phyloP scores from a whole-genome alignment of 2,888 invertebrate genomes.

The Xestia c-nigrum region DNA sequence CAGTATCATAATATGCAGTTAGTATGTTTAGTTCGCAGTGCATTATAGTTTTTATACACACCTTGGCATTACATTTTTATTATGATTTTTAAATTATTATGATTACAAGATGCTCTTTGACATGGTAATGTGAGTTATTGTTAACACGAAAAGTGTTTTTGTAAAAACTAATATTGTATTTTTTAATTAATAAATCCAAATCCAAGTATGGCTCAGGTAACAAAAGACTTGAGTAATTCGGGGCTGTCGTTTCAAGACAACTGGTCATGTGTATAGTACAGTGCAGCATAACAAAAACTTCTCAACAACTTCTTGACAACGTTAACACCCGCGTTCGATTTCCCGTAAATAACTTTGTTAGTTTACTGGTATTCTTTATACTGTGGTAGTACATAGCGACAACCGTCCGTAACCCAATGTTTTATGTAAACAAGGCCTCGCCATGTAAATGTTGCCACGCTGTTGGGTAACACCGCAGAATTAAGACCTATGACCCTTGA shows the following conservation, averaged over 20 bases:
- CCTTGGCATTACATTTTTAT: too few species aligned
- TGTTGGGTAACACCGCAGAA: conserved; percentile 36
- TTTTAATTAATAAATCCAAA: too few species aligned
- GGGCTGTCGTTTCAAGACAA: too few species aligned
- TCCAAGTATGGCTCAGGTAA: neutral
- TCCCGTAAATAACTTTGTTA: neutral
- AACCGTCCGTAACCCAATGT: conserved; percentile 25
- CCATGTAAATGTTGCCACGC: conserved; percentile 48
- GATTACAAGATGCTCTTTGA: too few species aligned
- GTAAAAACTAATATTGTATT: too few species aligned
- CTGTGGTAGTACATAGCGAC: neutral
- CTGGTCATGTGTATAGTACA: neutral
- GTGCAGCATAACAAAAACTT: neutral
- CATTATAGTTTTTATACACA: too few species aligned
- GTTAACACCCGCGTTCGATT: neutral
- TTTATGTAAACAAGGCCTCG: conserved; percentile 44
- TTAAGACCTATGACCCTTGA: conserved; percentile 33
- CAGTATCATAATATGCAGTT: neutral
- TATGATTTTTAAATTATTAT: too few species aligned
- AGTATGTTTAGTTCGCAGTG: too few species aligned
- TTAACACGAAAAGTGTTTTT: neutral
- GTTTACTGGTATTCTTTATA: neutral
- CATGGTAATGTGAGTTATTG: neutral
- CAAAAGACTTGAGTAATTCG: neutral
- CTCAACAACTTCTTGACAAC: neutral